phyloP scores from a whole-genome alignment of 2,888 invertebrate genomes.

The Tinea pellionella region DNA sequence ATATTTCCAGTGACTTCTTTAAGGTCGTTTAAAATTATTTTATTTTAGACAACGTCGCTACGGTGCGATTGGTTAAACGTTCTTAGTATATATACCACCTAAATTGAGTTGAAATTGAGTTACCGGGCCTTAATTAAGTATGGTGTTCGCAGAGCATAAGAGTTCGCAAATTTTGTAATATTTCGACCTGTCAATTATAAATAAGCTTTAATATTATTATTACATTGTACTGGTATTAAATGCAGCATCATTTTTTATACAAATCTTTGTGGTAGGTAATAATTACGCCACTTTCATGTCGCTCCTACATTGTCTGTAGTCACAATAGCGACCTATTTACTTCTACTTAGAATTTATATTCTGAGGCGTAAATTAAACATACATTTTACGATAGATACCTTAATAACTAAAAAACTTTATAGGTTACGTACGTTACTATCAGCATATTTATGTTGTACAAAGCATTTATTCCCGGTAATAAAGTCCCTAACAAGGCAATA shows the following conservation, averaged over 20 bases:
- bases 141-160: too few relatives aligned
- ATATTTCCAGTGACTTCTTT: too few relatives aligned
- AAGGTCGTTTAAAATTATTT: too few relatives aligned
- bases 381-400: neutral
- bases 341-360: neutral
- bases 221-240: neutral
- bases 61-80: too few relatives aligned
- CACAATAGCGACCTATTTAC: neutral
- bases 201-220: too few relatives aligned
- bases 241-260: neutral
- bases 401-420: neutral
- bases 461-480: constrained; percentile 10
- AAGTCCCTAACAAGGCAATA: constrained; percentile 11
- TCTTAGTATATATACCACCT: too few relatives aligned
- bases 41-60: too few relatives aligned
- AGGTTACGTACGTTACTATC: neutral
- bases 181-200: too few relatives aligned
- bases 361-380: neutral
- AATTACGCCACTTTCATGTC: neutral
- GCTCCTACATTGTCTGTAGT: neutral
- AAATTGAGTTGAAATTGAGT: too few relatives aligned
- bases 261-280: too few relatives aligned
- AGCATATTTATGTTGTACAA: constrained; percentile 2
- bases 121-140: constrained; percentile 18
- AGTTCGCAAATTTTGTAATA: too few relatives aligned